Percentiles rank a stretch among this genome's conserved stretches.
Conservation (phyloP, 2,797 vertebrate species). For the Pyrrhura leucotis region DNA sequence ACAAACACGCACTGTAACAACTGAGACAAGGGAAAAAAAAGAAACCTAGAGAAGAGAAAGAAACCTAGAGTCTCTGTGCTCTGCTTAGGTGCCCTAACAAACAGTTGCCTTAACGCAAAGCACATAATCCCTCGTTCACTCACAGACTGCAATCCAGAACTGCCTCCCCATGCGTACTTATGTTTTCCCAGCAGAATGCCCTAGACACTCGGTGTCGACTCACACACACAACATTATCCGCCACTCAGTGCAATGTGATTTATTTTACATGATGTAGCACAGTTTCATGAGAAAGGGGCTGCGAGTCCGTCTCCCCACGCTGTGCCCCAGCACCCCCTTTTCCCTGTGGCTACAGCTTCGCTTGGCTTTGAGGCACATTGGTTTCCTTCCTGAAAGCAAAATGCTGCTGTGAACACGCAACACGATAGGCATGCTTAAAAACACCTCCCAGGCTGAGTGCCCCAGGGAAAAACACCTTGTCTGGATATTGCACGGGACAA, state of each 20-base stretch:
- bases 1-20: background rate
- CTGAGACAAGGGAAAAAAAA: background rate
- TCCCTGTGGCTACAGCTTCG: background rate
- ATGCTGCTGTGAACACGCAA: background rate
- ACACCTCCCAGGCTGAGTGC: background rate
- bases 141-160: background rate
- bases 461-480: background rate
- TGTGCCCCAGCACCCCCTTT: background rate
- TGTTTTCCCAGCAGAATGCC: background rate
- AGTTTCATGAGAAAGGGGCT: background rate
- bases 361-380: background rate
- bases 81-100: background rate
- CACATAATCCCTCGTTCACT: background rate
- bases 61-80: background rate
- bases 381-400: background rate
- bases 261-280: accelerated
- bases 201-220: background rate
- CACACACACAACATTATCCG: background rate
- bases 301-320: accelerated
- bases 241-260: background rate
- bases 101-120: accelerated
- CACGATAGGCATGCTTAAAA: background rate
- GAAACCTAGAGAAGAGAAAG: background rate
- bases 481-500: background rate
- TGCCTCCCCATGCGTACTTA: accelerated